phyloP scores from a whole-genome alignment of 2,113 vertebrate species.

The Cromileptes altivelis region DNA sequence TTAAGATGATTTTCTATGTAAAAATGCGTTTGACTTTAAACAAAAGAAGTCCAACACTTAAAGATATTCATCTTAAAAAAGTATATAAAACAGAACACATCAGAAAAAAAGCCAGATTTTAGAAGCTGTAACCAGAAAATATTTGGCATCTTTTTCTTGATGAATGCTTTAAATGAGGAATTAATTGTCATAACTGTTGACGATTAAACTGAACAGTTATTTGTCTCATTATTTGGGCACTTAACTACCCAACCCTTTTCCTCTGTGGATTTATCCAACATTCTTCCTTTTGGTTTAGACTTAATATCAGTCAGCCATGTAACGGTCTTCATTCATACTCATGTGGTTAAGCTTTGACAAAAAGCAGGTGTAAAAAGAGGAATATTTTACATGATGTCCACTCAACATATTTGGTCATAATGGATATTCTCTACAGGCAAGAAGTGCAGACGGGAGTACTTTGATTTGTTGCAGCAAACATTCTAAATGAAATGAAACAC shows the following conservation, averaged over 20 bases:
- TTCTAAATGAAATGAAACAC: not conserved
- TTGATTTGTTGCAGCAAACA: constrained; percentile 14
- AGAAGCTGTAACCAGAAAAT: not conserved
- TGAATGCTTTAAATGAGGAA: not conserved
- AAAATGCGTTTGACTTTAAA: not conserved
- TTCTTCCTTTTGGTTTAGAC: not conserved
- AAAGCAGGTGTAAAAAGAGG: not conserved
- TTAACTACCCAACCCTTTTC: too few species aligned
- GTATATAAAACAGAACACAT: not conserved
- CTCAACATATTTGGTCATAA: not conserved
- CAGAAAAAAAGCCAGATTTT: not conserved
- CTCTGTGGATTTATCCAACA: not conserved
- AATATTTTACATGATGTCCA: not conserved
- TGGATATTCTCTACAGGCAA: not conserved
- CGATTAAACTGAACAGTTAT: too few species aligned
- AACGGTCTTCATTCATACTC: not conserved
- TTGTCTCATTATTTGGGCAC: too few species aligned
- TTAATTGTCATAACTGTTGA: too few species aligned
- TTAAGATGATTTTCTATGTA: not conserved
- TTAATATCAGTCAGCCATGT: not conserved
- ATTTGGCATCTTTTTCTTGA: not conserved
- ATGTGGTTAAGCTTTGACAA: not conserved
- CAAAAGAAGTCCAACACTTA: not conserved
- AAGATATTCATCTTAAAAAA: not conserved
- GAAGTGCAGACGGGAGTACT: not conserved